Conservation (phyloP, 2,888 invertebrate genomes). For the Epirrhoe tristata region DNA sequence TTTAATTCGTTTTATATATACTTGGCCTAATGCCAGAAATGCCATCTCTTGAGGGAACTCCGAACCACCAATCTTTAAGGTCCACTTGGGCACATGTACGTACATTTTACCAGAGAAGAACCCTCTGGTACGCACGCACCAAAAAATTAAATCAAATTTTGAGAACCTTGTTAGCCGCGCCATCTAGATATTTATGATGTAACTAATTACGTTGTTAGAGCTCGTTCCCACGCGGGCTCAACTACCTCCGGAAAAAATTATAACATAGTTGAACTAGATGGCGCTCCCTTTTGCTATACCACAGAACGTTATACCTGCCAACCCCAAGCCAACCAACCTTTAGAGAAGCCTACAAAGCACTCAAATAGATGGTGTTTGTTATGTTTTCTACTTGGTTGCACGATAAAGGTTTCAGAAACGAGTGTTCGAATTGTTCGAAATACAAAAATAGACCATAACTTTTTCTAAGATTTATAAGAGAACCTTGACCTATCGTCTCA, state of each 20-base stretch:
- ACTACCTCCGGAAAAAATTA: neutral
- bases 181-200: conserved; percentile 6
- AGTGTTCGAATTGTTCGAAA: no score
- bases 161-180: neutral
- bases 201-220: neutral
- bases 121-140: neutral
- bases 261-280: conserved; percentile 14
- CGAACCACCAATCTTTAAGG: neutral
- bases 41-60: conserved; percentile 8
- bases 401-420: no score
- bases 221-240: neutral
- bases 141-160: neutral
- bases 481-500: conserved; percentile 34
- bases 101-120: neutral
- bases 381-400: no score
- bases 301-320: neutral
- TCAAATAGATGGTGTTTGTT: neutral
- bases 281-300: conserved; percentile 4
- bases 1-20: no score
- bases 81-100: neutral
- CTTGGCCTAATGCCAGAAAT: conserved; percentile 8
- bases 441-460: no score
- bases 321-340: no score
- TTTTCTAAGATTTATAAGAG: no score
- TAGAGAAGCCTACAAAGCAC: neutral